Evolutionary conservation across 1,140 invertebrate species (phyloP).

Genomic region (Tribolium madens): DNA sequence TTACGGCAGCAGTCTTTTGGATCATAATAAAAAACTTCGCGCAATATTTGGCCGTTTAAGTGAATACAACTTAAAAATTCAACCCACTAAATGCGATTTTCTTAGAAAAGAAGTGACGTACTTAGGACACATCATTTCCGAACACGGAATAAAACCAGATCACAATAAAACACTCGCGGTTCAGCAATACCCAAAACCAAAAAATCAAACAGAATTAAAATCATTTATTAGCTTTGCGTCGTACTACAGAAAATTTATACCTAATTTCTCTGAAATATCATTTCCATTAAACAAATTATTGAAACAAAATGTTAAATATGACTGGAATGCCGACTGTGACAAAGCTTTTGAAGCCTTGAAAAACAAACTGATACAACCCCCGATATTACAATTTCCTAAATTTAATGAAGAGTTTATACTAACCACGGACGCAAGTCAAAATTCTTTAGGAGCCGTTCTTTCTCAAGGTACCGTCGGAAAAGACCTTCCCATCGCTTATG

Average conservation of each 20-base stretch:
- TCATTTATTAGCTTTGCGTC: slow-evolving; percentile 64
- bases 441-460: slow-evolving; percentile 54
- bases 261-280: slow-evolving; percentile 59
- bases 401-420: slow-evolving; percentile 51
- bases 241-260: slow-evolving; percentile 62
- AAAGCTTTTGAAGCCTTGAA: slow-evolving; percentile 55
- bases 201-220: slow-evolving; percentile 56
- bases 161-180: slow-evolving; percentile 62
- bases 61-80: slow-evolving; percentile 62
- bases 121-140: slow-evolving; percentile 63
- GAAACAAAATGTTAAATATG: slow-evolving; percentile 56
- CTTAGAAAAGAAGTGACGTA: slow-evolving; percentile 62
- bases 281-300: slow-evolving; percentile 57
- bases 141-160: slow-evolving; percentile 64
- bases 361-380: slow-evolving; percentile 57
- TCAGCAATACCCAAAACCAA: slow-evolving; percentile 56
- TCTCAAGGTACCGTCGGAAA: slow-evolving; percentile 52
- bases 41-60: slow-evolving; percentile 59
- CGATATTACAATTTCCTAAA: slow-evolving; percentile 63
- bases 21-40: slow-evolving; percentile 56
- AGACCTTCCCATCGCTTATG: slow-evolving; percentile 58
- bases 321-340: slow-evolving; percentile 49
- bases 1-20: slow-evolving; percentile 38
- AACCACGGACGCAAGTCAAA: slow-evolving; percentile 51
- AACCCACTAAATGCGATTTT: slow-evolving; percentile 65